These are phyloP conservation scores for Catharus bicknelli DNA, from an alignment of 2,113 vertebrate species.

Conservation along the genomic window DNA sequence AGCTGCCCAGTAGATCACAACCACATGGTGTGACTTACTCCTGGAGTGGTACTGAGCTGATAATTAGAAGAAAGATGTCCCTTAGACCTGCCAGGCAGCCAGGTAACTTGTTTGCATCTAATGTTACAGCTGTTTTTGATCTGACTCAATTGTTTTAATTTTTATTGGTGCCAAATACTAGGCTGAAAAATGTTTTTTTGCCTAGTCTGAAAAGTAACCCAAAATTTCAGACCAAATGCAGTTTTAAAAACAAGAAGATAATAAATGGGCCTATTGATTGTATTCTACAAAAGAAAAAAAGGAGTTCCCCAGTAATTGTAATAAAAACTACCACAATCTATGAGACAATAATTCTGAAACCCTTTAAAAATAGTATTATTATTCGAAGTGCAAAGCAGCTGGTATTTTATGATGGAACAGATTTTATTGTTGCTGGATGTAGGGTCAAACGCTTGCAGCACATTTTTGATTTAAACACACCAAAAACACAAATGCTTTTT, in stretches of 20 bases:
- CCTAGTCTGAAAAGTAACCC: background rate
- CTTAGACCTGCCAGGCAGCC: background rate
- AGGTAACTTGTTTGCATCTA: background rate
- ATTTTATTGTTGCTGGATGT: constrained; percentile 55
- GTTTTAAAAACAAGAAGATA: background rate
- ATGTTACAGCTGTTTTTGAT: background rate
- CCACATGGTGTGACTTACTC: background rate
- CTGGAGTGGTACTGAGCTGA: background rate
- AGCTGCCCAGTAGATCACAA: background rate
- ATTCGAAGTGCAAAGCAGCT: constrained; percentile 31
- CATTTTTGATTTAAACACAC: constrained; percentile 38
- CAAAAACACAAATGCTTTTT: constrained; percentile 13
- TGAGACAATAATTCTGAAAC: constrained; percentile 33
- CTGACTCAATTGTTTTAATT: background rate
- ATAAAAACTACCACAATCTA: background rate
- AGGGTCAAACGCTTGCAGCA: constrained; percentile 40
- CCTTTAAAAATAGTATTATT: constrained; percentile 27
- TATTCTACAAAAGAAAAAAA: background rate
- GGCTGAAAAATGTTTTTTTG: background rate
- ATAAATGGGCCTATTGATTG: background rate
- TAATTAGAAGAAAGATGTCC: background rate
- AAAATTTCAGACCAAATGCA: background rate
- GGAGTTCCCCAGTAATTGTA: background rate
- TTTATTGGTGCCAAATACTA: background rate
- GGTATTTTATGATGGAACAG: constrained; percentile 32